A percentile compares a stretch with the other conserved stretches of the same genome.
These are phyloP conservation scores for Amblyraja radiata DNA, from an alignment of 2,797 vertebrate genomes.

Conservation along the genomic window DNA sequence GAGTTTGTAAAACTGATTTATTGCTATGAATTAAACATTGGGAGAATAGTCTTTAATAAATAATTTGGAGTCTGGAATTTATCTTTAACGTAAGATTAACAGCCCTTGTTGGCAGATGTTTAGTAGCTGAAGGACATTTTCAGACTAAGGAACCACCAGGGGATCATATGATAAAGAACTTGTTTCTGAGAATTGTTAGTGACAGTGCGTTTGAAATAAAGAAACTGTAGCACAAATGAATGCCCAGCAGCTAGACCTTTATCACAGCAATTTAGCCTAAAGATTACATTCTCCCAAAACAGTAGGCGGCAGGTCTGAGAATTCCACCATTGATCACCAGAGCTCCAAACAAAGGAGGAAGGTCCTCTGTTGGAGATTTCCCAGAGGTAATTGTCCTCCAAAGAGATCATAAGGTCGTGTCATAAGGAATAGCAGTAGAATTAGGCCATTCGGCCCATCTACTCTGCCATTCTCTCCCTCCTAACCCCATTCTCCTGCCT, in stretches of 20 bases:
- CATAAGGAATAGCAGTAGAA: no score
- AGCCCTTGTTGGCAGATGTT: slow-evolving; percentile 14
- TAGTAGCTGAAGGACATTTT: slow-evolving; percentile 7
- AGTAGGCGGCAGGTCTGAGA: slow-evolving; percentile 61
- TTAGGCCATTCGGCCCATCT: no score
- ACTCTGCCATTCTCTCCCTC: no score
- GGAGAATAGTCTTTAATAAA: background rate
- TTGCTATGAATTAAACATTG: slow-evolving; percentile 26
- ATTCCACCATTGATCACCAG: slow-evolving; percentile 57
- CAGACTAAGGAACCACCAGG: slow-evolving; percentile 4
- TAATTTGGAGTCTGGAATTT: background rate
- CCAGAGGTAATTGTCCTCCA: background rate
- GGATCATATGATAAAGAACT: background rate
- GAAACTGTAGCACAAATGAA: slow-evolving; percentile 38
- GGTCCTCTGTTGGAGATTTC: background rate
- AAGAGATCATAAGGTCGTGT: background rate
- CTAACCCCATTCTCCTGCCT: no score
- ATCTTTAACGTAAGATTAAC: background rate
- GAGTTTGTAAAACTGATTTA: background rate
- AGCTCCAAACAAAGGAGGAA: slow-evolving; percentile 51
- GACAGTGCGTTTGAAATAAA: slow-evolving; percentile 3
- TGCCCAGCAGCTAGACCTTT: slow-evolving; percentile 49
- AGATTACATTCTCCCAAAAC: slow-evolving; percentile 47
- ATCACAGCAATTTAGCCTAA: slow-evolving; percentile 47
- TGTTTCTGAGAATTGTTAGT: background rate